phyloP scores from a whole-genome alignment of 2,797 vertebrate genomes.

The Cuniculus paca region DNA sequence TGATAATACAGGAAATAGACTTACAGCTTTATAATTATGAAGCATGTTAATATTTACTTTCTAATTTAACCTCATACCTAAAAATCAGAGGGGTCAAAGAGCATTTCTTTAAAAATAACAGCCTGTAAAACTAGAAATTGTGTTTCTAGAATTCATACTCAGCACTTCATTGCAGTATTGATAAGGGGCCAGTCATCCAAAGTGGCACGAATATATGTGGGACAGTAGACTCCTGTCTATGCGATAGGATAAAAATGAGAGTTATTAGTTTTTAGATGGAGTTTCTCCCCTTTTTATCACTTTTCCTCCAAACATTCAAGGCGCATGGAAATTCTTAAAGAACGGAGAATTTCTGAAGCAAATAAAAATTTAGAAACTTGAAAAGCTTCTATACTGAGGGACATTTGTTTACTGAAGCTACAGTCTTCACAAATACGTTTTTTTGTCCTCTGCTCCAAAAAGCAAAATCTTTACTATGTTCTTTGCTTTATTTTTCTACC shows the following conservation, averaged over 20 bases:
- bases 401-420: not conserved
- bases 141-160: not conserved
- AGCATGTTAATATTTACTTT: not conserved
- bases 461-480: not conserved
- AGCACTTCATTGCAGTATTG: not conserved
- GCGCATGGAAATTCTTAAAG: not conserved
- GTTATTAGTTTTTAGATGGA: not conserved
- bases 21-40: not conserved
- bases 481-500: not conserved
- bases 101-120: not conserved
- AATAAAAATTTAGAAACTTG: not conserved
- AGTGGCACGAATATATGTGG: not conserved
- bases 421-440: not conserved
- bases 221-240: not conserved
- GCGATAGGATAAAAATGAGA: not conserved
- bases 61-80: not conserved
- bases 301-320: not conserved
- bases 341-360: not conserved
- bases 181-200: not conserved
- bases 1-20: not conserved
- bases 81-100: not conserved
- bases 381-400: not conserved
- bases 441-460: not conserved
- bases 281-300: not conserved
- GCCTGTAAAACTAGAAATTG: not conserved